Percentiles rank a stretch among this genome's conserved stretches.
Evolutionary conservation across 1,140 invertebrate species (phyloP).

Genomic region (Metaphire vulgaris): DNA sequence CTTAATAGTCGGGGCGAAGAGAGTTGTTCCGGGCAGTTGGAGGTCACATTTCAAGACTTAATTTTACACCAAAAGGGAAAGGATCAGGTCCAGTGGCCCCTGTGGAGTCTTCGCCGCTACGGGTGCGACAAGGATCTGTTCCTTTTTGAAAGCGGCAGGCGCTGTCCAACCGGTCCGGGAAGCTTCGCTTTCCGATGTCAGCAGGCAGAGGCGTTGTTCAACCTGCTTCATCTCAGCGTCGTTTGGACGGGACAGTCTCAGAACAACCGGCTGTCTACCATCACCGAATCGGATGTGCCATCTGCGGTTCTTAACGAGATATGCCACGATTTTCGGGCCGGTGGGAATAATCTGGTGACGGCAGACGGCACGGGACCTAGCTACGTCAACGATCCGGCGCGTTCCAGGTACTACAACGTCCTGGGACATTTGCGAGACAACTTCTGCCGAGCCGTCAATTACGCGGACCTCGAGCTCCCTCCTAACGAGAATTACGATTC

Average conservation of each 20-base stretch:
- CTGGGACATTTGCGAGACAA: too few relatives aligned
- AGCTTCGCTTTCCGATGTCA: conserved; percentile 90
- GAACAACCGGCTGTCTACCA: conserved; percentile 11
- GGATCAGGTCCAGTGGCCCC: conserved; percentile 69
- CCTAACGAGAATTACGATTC: too few relatives aligned
- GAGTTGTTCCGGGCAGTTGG: conserved; percentile 70
- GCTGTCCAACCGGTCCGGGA: conserved; percentile 84
- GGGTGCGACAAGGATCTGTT: conserved; percentile 83
- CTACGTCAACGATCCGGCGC: not conserved
- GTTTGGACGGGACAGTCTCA: conserved; percentile 55
- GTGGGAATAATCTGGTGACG: too few relatives aligned
- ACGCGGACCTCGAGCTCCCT: too few relatives aligned
- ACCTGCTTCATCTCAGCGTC: conserved; percentile 76
- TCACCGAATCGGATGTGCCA: not conserved
- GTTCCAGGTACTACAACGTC: not conserved
- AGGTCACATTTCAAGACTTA: conserved; percentile 77
- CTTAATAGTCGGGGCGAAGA: conserved; percentile 48
- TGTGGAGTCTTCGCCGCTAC: conserved; percentile 82
- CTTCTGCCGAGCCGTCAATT: too few relatives aligned
- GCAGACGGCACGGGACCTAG: not conserved
- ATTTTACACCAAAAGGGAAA: conserved; percentile 69
- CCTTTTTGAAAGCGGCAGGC: conserved; percentile 88
- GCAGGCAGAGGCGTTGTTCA: conserved; percentile 80
- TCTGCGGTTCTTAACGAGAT: not conserved
- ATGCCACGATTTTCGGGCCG: not conserved